These are phyloP conservation scores for Aplocera efformata DNA, from an alignment of 2,888 invertebrate species.

Conservation along the genomic window DNA sequence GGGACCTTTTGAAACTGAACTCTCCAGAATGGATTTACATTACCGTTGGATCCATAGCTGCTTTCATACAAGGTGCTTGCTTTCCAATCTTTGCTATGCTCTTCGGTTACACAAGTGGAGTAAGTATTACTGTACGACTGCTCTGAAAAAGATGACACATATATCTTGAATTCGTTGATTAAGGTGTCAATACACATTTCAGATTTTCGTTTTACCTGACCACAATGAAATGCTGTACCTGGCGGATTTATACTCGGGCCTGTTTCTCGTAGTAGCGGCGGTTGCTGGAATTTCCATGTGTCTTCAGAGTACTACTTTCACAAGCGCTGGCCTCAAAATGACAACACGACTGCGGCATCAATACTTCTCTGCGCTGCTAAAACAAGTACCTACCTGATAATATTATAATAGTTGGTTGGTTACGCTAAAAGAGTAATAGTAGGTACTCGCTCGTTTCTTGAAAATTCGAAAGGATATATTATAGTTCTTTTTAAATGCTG, in stretches of 20 bases:
- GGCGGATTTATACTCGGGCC: constrained; percentile 82
- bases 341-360: constrained; percentile 82
- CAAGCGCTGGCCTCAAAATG: constrained; percentile 87
- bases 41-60: constrained; percentile 81
- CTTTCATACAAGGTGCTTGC: constrained; percentile 82
- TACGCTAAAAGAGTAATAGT: too few species aligned
- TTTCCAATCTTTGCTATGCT: constrained; percentile 85
- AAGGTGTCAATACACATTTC: constrained; percentile 38
- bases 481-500: too few species aligned
- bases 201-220: constrained; percentile 82
- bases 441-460: too few species aligned
- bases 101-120: constrained; percentile 84
- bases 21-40: constrained; percentile 83
- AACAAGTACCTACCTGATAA: constrained; percentile 54
- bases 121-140: constrained; percentile 41
- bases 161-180: neutral
- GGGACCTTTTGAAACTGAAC: constrained; percentile 81
- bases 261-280: constrained; percentile 84
- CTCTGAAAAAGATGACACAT: too few species aligned
- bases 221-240: constrained; percentile 73
- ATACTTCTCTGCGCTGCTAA: constrained; percentile 77
- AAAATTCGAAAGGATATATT: too few species aligned
- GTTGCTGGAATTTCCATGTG: constrained; percentile 84
- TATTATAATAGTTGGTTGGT: neutral
- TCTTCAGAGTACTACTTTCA: constrained; percentile 86